Conservation (phyloP, 35 echinoderm and acorn worm species). For the Eucidaris tribuloides region DNA sequence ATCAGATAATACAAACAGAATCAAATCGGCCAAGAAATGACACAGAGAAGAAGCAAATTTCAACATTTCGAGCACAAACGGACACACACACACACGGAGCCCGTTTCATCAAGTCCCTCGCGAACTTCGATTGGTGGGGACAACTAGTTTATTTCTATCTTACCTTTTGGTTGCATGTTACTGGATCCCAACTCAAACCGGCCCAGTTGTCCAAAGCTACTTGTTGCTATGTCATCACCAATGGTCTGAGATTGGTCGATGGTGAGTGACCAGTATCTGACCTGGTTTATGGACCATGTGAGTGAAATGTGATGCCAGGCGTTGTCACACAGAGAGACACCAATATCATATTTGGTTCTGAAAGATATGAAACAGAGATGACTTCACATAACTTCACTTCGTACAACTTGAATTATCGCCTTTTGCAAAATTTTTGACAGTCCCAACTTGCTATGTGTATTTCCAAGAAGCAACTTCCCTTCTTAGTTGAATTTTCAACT, state of each 20-base stretch:
- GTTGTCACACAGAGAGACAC: background rate
- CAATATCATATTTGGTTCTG: background rate
- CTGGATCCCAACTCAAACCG: background rate
- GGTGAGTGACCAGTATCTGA: background rate
- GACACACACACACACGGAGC: too few relatives aligned
- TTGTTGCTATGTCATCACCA: background rate
- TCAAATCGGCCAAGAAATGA: too few relatives aligned
- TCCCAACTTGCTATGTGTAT: background rate
- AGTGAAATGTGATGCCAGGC: background rate
- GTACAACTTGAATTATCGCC: background rate
- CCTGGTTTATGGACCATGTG: background rate
- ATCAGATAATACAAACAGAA: too few relatives aligned
- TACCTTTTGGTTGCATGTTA: constrained; percentile 4
- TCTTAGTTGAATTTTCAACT: background rate
- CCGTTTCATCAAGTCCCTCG: too few relatives aligned
- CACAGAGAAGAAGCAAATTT: too few relatives aligned
- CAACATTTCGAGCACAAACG: too few relatives aligned
- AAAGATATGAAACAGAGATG: background rate
- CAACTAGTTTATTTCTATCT: too few relatives aligned
- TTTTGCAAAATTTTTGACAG: background rate
- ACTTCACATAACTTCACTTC: background rate
- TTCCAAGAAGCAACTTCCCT: background rate
- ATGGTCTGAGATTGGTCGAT: background rate
- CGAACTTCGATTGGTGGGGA: too few relatives aligned
- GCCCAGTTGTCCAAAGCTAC: background rate